Evolutionary conservation across 2,888 invertebrate species (phyloP), one percentile per base, ranked within the genome.

Genomic region (Crossocerus cetratus): DNA sequence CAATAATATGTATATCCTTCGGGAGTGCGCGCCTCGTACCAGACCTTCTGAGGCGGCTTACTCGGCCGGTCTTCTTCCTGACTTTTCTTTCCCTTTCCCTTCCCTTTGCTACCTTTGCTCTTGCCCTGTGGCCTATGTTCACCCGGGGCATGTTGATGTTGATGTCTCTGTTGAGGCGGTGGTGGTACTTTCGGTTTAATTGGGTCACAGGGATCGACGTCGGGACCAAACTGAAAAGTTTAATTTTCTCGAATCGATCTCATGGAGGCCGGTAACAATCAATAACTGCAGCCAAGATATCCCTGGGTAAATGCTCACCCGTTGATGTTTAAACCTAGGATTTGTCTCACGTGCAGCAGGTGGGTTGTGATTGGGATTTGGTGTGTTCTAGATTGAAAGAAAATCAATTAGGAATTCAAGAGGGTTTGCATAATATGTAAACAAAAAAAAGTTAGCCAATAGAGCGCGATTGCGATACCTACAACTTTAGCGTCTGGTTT

Each of bases 1-100:
- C 97, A 97, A 86, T 95, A 98, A 88, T 98, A 98, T 0, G 94
- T 93, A 81, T 94, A 92, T 0, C 96, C 97, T 84, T 96, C 95
- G 59, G 94, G 94, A 73, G 94, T 93, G 80, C 93, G 93, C 0
- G 94, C 94, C 90, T 98, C 96, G 77, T 95, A 94, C 98, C 98
- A 98, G 21, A 94, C 88, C 60, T 92, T 92, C 2, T 71, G 81
- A 13, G 73, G 61, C 57, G 73, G 63, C 67, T 78, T 83, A 61
- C 63, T 63, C 2, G 70, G 42, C 59, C 69, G 68, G 32, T 83
- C 81, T 16, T 86, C 83, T 55, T 81, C 83, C 23, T 82, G 74
- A 3, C 70, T 58, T 44, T 77, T 83, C 78, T 90, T 91, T 43
- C 89, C 88, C 49, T 83, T 88, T 32, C 84, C 83, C 73, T 88